Evolutionary conservation across 1,140 invertebrate species (phyloP), one percentile per base, ranked within the genome.

Genomic region (Glossosoma conforme): DNA sequence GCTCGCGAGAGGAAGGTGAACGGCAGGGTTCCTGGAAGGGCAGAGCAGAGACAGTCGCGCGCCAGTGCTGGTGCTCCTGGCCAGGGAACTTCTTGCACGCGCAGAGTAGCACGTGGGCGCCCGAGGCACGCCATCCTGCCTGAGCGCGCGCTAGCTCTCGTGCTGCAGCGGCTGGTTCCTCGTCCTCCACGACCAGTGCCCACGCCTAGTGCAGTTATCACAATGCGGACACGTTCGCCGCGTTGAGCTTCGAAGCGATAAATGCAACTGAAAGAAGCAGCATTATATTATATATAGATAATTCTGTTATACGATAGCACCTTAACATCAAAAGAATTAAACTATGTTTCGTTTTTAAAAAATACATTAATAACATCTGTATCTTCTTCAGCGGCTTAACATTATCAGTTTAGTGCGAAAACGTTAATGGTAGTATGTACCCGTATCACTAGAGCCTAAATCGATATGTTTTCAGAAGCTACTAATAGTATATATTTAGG

Each of bases 231-330:
- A 19, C 83, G 75, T 65, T 93, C 88, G 24, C 86, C 86, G 22
- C 82, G 78, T 59, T 86, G 83, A 1, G 82, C 89, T 70, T 89
- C 86, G 60, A 92, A 92, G 22, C 87, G 84, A 67, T 91, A 93
- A 17, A 86, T 77, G 65, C 90, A 93, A 66, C 85, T 88, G 72
- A 6, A 49, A 50, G 22, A 1, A 46, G 17, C 11, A 9, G 18
- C 35, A 36, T 15, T 36, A 14, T 3, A 9, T 36, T 15, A 9
- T 36, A 3, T n/a, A n/a, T n/a, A n/a, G n/a, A n/a, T n/a, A n/a
- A n/a, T 33, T 13, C 3, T 33, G 32, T 33, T 33, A 13, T 33
- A 3, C 11, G 32, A 33, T 13, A 33, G 3, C 32, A 33, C 32
- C 15, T 33, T 33, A 15, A 11, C n/a, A n/a, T n/a, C n/a, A n/a